These are phyloP conservation scores for Elegia similella DNA, from an alignment of 2,888 invertebrate genomes.

Conservation along the genomic window DNA sequence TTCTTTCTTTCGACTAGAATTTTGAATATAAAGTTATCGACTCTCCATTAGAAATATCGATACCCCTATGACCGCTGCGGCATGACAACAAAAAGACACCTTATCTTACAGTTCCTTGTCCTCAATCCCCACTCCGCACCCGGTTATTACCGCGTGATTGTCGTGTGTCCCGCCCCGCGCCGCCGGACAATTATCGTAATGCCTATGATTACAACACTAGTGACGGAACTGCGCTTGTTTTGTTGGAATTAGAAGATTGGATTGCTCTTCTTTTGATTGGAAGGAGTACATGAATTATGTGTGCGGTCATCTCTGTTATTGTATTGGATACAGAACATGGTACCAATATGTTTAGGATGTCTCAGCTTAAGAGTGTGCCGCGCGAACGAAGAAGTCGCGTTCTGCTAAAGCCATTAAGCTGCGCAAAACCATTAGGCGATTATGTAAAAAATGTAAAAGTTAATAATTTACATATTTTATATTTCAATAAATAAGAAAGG, in stretches of 20 bases:
- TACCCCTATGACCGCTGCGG: neutral
- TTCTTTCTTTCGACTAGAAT: too few species aligned
- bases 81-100: conserved; percentile 4
- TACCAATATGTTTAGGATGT: too few species aligned
- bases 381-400: too few species aligned
- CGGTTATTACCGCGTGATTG: conserved; percentile 79
- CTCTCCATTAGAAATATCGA: too few species aligned
- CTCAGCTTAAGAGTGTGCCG: too few species aligned
- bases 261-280: conserved; percentile 7
- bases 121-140: conserved; percentile 49
- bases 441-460: too few species aligned
- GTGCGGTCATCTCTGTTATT: neutral
- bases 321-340: neutral
- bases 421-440: too few species aligned
- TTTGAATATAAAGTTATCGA: too few species aligned
- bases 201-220: conserved; percentile 63
- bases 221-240: conserved; percentile 33
- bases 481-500: too few species aligned
- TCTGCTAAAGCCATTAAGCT: too few species aligned
- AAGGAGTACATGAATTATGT: neutral
- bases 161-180: conserved; percentile 70
- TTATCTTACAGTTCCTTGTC: conserved; percentile 9
- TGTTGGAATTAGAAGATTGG: conserved; percentile 10
- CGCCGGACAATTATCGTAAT: conserved; percentile 74
- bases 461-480: too few species aligned